phyloP scores from a whole-genome alignment of 2,888 invertebrate genomes.

The Lasioglossum villosulum region DNA sequence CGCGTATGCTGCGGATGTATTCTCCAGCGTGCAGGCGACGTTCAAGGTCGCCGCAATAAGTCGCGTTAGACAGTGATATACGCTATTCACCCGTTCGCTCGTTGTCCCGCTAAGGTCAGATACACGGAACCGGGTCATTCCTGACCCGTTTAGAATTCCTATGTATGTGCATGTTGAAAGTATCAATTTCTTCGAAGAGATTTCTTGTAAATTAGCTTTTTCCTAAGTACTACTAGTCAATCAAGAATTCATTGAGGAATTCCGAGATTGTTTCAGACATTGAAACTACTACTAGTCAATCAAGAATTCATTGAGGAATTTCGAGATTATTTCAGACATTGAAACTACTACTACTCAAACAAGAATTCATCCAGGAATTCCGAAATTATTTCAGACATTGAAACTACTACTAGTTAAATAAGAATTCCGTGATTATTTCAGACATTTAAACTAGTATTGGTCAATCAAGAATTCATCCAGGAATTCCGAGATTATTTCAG shows the following conservation, averaged over 20 bases:
- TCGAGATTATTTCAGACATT: not conserved
- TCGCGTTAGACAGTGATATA: not conserved
- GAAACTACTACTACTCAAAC: too few species aligned
- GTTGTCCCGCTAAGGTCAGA: conserved; percentile 22
- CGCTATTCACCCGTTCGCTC: not conserved
- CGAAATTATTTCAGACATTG: too few species aligned
- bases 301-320: not conserved
- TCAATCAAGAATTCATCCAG: too few species aligned
- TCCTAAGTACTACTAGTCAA: too few species aligned
- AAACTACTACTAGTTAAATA: too few species aligned
- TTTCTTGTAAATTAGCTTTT: not conserved
- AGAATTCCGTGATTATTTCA: too few species aligned
- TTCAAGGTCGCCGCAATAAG: conserved; percentile 26
- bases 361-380: too few species aligned
- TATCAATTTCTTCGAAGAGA: not conserved
- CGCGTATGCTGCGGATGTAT: not conserved
- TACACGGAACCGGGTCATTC: not conserved
- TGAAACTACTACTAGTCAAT: not conserved
- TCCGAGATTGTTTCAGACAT: too few species aligned
- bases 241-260: too few species aligned
- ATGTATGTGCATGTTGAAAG: not conserved
- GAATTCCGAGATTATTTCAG: too few species aligned
- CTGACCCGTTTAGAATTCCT: not conserved
- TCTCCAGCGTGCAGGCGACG: not conserved
- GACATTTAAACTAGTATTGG: too few species aligned